A percentile compares a stretch with the other conserved stretches of the same genome.
Conservation (phyloP, 2,113 vertebrate genomes). For the Apteryx mantelli region DNA sequence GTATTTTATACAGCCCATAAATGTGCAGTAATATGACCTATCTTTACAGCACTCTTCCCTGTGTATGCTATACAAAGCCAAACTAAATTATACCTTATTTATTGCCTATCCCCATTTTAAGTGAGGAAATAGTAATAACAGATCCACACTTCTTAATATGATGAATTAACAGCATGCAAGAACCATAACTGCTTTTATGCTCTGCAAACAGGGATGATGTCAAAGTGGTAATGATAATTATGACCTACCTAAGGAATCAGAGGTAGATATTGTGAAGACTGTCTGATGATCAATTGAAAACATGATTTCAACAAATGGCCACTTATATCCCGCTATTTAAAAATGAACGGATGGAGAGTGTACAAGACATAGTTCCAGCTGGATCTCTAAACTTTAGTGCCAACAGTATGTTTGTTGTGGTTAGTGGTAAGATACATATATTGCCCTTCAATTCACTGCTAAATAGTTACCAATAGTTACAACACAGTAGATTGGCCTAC, state of each 20-base stretch:
- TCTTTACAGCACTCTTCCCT: neutral
- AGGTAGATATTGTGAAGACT: neutral
- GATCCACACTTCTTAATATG: neutral
- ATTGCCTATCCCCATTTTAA: neutral
- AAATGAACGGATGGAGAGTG: neutral
- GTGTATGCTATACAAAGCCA: neutral
- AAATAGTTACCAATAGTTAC: neutral
- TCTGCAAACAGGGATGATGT: neutral
- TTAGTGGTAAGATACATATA: neutral
- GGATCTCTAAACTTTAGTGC: neutral
- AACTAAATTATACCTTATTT: neutral
- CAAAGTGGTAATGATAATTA: neutral
- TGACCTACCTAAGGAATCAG: neutral
- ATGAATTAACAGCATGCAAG: neutral
- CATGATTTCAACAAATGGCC: neutral
- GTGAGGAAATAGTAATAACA: neutral
- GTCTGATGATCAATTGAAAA: neutral
- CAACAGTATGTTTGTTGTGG: neutral
- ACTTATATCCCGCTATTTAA: neutral
- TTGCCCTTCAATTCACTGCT: neutral
- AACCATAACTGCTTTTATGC: neutral
- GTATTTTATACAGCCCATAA: neutral
- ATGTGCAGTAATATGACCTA: accelerated
- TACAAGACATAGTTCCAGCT: neutral
- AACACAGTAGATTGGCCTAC: neutral